These are phyloP conservation scores for Sebastes minor DNA, from an alignment of 2,797 vertebrate species.

Conservation along the genomic window DNA sequence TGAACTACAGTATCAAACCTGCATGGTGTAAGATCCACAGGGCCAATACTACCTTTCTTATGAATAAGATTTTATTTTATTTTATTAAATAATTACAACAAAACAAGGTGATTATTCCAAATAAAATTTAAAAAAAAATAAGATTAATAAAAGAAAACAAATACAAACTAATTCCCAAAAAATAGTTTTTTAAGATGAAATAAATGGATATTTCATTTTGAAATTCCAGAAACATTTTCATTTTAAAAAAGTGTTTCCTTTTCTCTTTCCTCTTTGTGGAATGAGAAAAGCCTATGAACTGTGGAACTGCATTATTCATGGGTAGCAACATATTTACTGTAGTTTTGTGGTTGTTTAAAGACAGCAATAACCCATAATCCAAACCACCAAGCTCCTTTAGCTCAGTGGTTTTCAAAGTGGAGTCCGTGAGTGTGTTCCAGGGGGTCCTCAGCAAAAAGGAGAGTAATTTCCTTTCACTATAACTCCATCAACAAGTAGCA, in stretches of 20 bases:
- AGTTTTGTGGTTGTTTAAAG: no score
- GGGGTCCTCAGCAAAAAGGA: no score
- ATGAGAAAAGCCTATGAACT: neutral
- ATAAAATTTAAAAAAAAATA: neutral
- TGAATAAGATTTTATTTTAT: no score
- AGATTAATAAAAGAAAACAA: no score
- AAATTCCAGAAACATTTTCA: neutral
- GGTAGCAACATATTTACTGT: no score
- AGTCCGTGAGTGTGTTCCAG: no score
- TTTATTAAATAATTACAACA: no score
- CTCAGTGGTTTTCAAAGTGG: no score
- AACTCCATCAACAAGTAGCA: rapidly evolving
- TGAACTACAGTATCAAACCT: neutral
- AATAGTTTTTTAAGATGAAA: neutral
- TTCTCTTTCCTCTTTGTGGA: neutral
- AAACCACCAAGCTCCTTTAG: neutral
- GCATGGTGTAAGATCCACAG: neutral
- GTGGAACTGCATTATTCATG: no score
- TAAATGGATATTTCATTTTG: neutral
- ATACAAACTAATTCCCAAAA: neutral
- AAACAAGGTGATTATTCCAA: neutral
- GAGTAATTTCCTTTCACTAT: no score
- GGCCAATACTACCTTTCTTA: neutral
- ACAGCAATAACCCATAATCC: neutral
- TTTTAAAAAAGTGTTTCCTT: neutral